Base-by-base conservation (phyloP, 1,140 invertebrate genomes). In the Bombus ignitus region DNA sequence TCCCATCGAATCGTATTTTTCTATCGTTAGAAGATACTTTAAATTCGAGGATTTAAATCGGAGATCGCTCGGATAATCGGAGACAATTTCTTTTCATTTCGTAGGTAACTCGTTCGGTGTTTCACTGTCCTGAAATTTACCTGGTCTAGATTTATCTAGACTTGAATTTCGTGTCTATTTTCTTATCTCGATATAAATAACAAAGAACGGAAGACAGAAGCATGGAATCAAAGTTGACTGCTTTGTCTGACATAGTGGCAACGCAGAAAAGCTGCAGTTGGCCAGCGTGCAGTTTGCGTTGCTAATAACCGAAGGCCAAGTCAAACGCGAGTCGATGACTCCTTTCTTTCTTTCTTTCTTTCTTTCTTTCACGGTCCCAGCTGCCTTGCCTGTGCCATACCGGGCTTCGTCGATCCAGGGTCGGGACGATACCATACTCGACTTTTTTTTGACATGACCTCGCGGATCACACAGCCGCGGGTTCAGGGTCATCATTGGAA, bases 251-350 rank as follows among this genome's bases (percentile, higher is more conserved):
- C 71, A 73, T 57, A 53, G 81, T 89, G 78, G 91, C 37, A 42
- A 35, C 70, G 70, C 88, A 86, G 70, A 78, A 59, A 81, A 71
- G 78, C 73, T 90, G 87, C 90, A 87, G 87, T 71, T 76, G 86
- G 79, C 82, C 70, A 90, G 81, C 81, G 86, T 66, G 75, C 75
- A 65, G 76, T 89, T 89, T 73, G 90, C 83, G 88, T 92, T 87
- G 92, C 89, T 93, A 93, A 93, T 93, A 92, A 90, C 86, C 92
- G 92, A 93, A 93, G 92, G 92, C 92, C 92, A 92, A 90, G 86
- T 88, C 87, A 89, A 93, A 92, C 88, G 90, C 91, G 83, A 93
- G 92, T 93, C 92, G 92, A 92, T 93, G 92, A 93, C 92, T 93
- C 88, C 88, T 91, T 85, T 88, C 81, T 76, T 84, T 84, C 75